These are phyloP conservation scores for Cyprinodon variegatus DNA, from an alignment of 2,113 vertebrate genomes.

Conservation along the genomic window DNA sequence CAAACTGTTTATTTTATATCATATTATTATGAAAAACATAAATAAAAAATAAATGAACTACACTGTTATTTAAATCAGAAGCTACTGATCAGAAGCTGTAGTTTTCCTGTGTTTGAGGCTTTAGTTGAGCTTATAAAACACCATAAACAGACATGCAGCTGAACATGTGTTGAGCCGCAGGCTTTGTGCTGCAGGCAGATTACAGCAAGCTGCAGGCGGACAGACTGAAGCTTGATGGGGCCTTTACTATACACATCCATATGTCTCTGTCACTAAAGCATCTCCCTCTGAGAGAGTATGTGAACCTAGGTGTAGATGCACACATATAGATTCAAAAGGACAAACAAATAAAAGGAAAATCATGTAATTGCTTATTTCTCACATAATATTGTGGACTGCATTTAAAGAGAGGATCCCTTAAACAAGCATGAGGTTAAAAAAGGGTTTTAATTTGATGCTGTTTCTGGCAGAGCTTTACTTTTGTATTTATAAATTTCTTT, in stretches of 20 bases:
- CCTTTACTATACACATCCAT: constrained; percentile 53
- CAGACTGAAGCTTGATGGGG: constrained; percentile 45
- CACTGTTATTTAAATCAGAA: constrained; percentile 22
- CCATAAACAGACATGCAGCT: constrained; percentile 53
- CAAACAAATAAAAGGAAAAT: neutral
- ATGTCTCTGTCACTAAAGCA: constrained; percentile 57
- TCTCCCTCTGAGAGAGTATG: constrained; percentile 30
- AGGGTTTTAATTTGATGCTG: too few relatives aligned
- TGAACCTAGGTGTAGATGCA: neutral
- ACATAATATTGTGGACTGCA: neutral
- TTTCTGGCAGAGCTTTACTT: too few relatives aligned
- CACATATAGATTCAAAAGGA: neutral
- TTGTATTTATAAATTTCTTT: too few relatives aligned
- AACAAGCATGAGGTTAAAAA: neutral
- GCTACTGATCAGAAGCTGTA: constrained; percentile 43
- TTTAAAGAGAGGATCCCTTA: neutral
- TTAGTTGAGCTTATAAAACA: constrained; percentile 22
- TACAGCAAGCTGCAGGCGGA: constrained; percentile 39
- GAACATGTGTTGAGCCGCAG: constrained; percentile 44
- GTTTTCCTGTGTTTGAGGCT: constrained; percentile 2
- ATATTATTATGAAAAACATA: neutral
- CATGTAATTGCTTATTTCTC: neutral
- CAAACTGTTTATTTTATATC: neutral
- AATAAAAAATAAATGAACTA: neutral
- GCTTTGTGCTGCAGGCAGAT: constrained; percentile 47